Conservation (phyloP, 2,113 vertebrate species). For the Spea multiplicata region DNA sequence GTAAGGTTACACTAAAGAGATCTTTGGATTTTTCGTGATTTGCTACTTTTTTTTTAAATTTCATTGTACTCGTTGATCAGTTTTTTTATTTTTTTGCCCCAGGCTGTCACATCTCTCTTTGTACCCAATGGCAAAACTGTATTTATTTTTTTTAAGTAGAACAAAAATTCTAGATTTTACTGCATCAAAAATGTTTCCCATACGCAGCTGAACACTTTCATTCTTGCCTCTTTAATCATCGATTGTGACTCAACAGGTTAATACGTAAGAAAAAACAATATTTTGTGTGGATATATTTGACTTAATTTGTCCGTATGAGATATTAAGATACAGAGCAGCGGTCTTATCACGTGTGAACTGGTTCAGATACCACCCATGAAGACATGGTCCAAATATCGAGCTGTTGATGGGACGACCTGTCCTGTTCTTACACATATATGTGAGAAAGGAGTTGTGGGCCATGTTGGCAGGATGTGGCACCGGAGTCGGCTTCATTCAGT, state of each 20-base stretch:
- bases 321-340: not conserved
- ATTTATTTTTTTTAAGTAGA: constrained; percentile 23
- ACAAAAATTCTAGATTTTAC: constrained; percentile 22
- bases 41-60: not conserved
- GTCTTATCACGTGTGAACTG: not conserved
- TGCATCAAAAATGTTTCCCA: constrained; percentile 10
- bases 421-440: not conserved
- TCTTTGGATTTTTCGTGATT: not conserved
- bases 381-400: not conserved
- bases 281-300: constrained; percentile 22
- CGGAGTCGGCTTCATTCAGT: too few relatives aligned
- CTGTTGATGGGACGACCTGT: not conserved
- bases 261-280: not conserved
- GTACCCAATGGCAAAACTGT: constrained; percentile 22
- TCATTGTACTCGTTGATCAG: not conserved
- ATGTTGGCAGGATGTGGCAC: too few relatives aligned
- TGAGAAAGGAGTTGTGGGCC: not conserved
- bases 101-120: not conserved
- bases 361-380: not conserved
- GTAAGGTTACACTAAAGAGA: not conserved
- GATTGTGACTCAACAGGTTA: constrained; percentile 7
- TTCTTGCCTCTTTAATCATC: constrained; percentile 1
- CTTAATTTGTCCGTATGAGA: not conserved
- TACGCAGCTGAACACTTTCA: constrained; percentile 3
- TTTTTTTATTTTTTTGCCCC: not conserved